These are phyloP conservation scores for Eulacestoma nigropectus DNA, from an alignment of 2,113 vertebrate species.

Conservation along the genomic window DNA sequence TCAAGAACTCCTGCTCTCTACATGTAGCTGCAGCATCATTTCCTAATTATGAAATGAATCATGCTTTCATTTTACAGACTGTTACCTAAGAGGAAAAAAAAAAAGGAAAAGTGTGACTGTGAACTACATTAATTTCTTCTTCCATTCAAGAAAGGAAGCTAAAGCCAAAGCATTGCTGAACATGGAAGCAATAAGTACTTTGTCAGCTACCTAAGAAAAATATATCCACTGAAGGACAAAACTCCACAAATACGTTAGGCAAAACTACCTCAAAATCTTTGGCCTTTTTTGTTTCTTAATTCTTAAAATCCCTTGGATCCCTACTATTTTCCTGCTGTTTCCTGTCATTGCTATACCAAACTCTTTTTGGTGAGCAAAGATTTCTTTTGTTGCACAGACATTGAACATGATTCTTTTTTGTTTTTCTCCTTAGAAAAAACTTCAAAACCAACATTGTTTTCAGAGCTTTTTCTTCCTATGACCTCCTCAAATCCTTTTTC, in stretches of 20 bases:
- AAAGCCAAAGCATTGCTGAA: background rate
- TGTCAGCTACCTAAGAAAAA: background rate
- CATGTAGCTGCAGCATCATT: background rate
- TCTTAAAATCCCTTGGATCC: background rate
- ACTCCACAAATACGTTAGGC: background rate
- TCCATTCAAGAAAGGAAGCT: background rate
- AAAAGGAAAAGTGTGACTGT: background rate
- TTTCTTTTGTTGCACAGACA: background rate
- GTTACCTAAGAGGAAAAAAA: background rate
- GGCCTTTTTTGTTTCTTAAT: background rate
- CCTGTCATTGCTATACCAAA: background rate
- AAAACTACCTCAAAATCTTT: background rate
- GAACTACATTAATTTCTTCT: background rate
- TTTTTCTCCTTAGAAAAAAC: background rate
- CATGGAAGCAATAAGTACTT: background rate
- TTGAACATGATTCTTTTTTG: background rate
- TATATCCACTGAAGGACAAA: background rate
- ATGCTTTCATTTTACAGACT: background rate
- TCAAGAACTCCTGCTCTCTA: background rate
- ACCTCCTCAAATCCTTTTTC: slow-evolving; percentile 1
- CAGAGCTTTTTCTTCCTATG: background rate
- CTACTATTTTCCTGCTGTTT: background rate
- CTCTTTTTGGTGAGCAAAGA: background rate
- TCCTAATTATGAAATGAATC: slow-evolving; percentile 20
- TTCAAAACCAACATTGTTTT: background rate